Evolutionary conservation across 2,113 vertebrate genomes (phyloP).

Genomic region (Callorhinus ursinus): DNA sequence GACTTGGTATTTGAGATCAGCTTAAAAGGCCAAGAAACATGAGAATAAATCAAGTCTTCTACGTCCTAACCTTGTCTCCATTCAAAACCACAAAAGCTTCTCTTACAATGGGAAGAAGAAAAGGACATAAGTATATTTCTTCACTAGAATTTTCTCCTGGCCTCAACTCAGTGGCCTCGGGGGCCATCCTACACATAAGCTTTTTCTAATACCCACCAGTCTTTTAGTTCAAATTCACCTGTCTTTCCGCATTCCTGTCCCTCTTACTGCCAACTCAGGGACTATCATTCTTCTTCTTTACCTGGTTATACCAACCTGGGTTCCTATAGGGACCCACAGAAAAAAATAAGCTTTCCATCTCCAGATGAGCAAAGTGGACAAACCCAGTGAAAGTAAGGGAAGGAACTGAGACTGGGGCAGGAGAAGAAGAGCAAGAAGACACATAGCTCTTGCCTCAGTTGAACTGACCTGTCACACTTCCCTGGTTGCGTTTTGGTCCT

Average conservation of each 20-base stretch:
- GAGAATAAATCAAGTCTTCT: neutral
- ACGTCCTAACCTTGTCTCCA: neutral
- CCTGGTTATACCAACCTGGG: neutral
- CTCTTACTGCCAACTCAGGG: neutral
- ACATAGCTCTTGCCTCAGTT: too few relatives aligned
- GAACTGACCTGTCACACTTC: neutral
- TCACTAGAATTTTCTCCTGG: neutral
- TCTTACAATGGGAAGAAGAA: neutral
- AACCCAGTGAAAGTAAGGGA: neutral
- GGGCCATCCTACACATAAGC: neutral
- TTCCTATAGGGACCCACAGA: neutral
- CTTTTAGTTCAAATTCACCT: neutral
- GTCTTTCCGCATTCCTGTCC: neutral
- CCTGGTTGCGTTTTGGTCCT: neutral
- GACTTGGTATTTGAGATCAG: neutral
- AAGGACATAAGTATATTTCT: neutral
- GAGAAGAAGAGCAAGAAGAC: neutral
- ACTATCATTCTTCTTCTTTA: neutral
- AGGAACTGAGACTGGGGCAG: neutral
- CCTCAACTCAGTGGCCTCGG: neutral
- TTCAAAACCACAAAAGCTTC: neutral
- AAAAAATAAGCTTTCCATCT: neutral
- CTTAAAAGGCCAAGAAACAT: neutral
- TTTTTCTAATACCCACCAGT: neutral
- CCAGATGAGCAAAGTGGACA: neutral